Evolutionary conservation across 2,888 invertebrate species (phyloP), one percentile per base, ranked within the genome.

Genomic region (Apamea monoglypha): DNA sequence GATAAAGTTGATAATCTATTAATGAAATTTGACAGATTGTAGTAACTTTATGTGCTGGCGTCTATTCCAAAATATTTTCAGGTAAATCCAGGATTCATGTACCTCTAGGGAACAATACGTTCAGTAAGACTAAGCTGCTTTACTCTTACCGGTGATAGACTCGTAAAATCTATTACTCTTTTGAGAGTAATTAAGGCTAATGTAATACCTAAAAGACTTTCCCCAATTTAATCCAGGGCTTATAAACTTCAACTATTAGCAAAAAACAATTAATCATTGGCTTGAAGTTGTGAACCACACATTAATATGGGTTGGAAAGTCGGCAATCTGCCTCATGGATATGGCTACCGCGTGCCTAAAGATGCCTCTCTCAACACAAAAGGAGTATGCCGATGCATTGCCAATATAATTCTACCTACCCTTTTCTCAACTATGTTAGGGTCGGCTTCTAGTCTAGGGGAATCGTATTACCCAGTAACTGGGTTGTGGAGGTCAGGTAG

Each of bases 161-260:
- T n/a, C n/a, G n/a, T 53, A 66, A 36, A 61, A 50, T 61, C 10
- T 73, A 84, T 76, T 16, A 61, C 29, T 59, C 80, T 47, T 14
- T 32, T 53, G 84, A 66, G 84, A 66, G 25, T 61, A 68, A 69
- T 74, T 83, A 64, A 25, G 32, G 25, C 18, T 36, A 53, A 64
- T 53, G 25, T 32, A 59, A 29, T 59, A 32, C 2, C 7, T 72
- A 56, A 74, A 40, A 25, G 14, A 59, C 18, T 75, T 50, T 70
- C 10, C 1, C 32, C 21, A 4, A 29, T 18, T 18, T 72, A 12
- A 40, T 72, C 1, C 8, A 59, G 40, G 69, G 25, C 14, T 32
- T 25, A 36, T 36, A 36, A 36, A 66, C 66, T 66, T 40, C 16
- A 36, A 66, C 25, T 25, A 40, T 40, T 66, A 66, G 36, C 32